phyloP scores from a whole-genome alignment of 23 tunicate genomes.

The Pegea sp. region DNA sequence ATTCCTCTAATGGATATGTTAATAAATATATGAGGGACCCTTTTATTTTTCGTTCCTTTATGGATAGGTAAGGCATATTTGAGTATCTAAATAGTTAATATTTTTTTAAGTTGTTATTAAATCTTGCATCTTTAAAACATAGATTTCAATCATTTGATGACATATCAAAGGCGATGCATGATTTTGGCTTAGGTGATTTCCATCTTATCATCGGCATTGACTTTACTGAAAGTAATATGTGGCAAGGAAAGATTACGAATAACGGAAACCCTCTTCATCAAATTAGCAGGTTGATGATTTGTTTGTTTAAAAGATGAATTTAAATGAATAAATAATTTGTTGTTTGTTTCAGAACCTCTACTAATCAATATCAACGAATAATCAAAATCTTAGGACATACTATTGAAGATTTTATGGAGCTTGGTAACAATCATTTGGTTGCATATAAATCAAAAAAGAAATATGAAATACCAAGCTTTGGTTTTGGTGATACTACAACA shows the following conservation, averaged over 20 bases:
- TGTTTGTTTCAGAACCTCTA: neutral
- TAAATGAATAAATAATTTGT: neutral
- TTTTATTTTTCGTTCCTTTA: constrained; percentile 68
- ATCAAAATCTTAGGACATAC: constrained; percentile 51
- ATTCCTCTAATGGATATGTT: too few species aligned
- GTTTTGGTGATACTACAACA: constrained; percentile 61
- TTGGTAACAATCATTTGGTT: neutral
- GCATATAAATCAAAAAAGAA: neutral
- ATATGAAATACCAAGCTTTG: constrained; percentile 42
- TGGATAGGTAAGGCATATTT: constrained; percentile 62
- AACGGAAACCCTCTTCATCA: constrained; percentile 58
- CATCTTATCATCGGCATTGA: constrained; percentile 60
- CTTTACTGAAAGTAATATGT: constrained; percentile 89
- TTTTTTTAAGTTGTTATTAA: too few species aligned
- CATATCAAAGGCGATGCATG: constrained; percentile 41
- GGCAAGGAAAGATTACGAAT: constrained; percentile 64
- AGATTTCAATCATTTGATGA: constrained; percentile 65
- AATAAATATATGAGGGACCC: too few species aligned
- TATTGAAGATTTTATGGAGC: constrained; percentile 16
- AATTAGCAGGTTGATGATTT: neutral
- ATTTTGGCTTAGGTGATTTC: constrained; percentile 50
- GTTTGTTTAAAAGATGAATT: neutral
- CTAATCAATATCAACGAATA: constrained; percentile 57
- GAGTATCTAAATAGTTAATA: too few species aligned
- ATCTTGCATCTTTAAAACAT: too few species aligned